Evolutionary conservation across 2,113 vertebrate species (phyloP).

Genomic region (Notothenia rossii): DNA sequence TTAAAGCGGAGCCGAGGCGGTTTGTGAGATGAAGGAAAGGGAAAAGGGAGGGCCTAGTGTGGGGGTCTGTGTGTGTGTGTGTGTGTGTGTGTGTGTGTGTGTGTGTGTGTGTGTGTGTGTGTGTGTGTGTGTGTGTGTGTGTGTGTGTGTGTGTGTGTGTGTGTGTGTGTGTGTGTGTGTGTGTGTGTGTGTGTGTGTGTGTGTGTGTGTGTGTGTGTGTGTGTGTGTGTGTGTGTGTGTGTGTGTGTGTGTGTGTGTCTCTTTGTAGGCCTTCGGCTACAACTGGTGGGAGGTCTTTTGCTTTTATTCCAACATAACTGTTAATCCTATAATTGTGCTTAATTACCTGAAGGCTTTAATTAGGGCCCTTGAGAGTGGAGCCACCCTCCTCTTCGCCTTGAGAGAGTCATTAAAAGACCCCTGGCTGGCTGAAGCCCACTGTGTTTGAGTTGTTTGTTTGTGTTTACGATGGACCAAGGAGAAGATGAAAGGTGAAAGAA

Average conservation of each 20-base stretch:
- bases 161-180: too few species aligned
- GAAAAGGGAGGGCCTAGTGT: too few species aligned
- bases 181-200: too few species aligned
- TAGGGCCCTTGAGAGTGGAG: slow-evolving; percentile 40
- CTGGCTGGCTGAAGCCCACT: background rate
- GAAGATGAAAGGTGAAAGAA: background rate
- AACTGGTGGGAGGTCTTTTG: slow-evolving; percentile 59
- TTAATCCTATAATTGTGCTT: slow-evolving; percentile 72
- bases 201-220: too few species aligned
- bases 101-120: too few species aligned
- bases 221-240: slow-evolving; percentile 6
- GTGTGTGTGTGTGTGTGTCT: background rate
- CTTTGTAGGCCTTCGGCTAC: slow-evolving; percentile 52
- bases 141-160: too few species aligned
- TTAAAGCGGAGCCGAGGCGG: too few species aligned
- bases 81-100: too few species aligned
- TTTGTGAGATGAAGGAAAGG: too few species aligned
- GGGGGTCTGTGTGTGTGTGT: too few species aligned
- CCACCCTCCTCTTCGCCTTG: slow-evolving; percentile 9
- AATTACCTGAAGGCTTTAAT: slow-evolving; percentile 71
- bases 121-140: too few species aligned
- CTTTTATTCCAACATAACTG: slow-evolving; percentile 50
- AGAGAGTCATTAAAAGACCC: slow-evolving; percentile 35
- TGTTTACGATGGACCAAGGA: background rate
- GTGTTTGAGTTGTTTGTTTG: background rate